Evolutionary conservation across 2,888 invertebrate genomes (phyloP), one percentile per base, ranked within the genome.

Genomic region (Machimus rusticus): DNA sequence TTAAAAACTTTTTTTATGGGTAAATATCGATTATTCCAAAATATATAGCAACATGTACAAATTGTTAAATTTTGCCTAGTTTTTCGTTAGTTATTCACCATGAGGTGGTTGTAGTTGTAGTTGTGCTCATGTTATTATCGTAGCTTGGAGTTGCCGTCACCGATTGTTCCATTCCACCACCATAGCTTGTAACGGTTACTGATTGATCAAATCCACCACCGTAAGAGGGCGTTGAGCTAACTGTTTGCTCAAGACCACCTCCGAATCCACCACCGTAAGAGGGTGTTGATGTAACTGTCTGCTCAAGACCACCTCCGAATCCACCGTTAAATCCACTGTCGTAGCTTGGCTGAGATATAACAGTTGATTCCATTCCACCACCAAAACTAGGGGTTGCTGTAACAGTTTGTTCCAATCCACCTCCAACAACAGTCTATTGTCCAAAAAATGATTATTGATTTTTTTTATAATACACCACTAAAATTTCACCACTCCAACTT

Each of bases 331-430:
- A 76, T 76, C 79, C 79, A 79, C 79, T 43, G 19, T 46, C 79
- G 43, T 79, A 79, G 28, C 79, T 79, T 14, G 79, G 79, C 12
- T 39, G 46, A 46, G 79, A 79, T 16, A 79, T 79, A 46, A 79
- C 79, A 51, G 79, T 79, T 14, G 46, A 8, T n/a, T 43, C 79
- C 57, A 82, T 5, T 6, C 82, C 57, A 34, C 57, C 55, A 57
- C 57, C 82, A 57, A 46, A 84, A 34, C 57, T 82, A 12, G 51
- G 28, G 16, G 84, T 66, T 23, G 84, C 74, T 28, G 39, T 84
- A 4, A 84, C 28, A 43, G 84, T 84, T 84, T 57, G 57, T 37
- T 74, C 84, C 14, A 84, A 23, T 14, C 84, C 84, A 23, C 84
- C 84, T 37, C 84, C 37, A 84, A 37, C 19, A 55, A 51, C 57